Conservation (phyloP, 2,113 vertebrate species). For the Haemorhous mexicanus region DNA sequence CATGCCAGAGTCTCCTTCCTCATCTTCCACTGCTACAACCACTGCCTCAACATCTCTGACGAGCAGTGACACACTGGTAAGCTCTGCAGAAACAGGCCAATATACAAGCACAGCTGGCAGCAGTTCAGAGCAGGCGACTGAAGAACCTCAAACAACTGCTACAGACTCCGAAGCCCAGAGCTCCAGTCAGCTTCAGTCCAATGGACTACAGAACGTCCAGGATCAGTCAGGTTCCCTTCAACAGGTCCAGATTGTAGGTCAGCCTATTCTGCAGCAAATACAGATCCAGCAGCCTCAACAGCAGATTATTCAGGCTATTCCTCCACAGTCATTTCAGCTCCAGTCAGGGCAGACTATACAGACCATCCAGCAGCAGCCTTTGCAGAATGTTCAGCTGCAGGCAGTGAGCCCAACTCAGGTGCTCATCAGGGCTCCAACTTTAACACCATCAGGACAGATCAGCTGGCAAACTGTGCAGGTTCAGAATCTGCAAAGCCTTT, state of each 20-base stretch:
- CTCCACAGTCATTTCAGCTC: constrained; percentile 87
- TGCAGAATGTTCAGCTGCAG: constrained; percentile 87
- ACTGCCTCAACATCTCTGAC: constrained; percentile 76
- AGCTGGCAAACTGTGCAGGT: constrained; percentile 98
- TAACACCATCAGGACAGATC: constrained; percentile 94
- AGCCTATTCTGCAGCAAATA: constrained; percentile 92
- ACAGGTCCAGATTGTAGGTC: constrained; percentile 93
- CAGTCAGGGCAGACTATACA: constrained; percentile 88
- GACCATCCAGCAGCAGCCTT: constrained; percentile 88
- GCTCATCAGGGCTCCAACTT: constrained; percentile 94
- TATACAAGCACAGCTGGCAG: constrained; percentile 74
- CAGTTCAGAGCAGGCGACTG: constrained; percentile 73
- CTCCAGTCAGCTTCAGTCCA: constrained; percentile 85
- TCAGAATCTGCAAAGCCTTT: constrained; percentile 86
- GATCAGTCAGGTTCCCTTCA: constrained; percentile 87
- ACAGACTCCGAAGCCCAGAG: constrained; percentile 79
- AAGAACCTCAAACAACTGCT: constrained; percentile 79
- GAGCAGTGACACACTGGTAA: constrained; percentile 75
- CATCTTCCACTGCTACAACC: constrained; percentile 75
- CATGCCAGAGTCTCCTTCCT: constrained; percentile 78
- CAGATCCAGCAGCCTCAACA: constrained; percentile 90
- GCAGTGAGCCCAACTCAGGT: constrained; percentile 95
- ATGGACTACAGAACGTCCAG: constrained; percentile 85
- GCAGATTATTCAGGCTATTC: constrained; percentile 83
- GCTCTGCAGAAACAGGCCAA: constrained; percentile 81